A percentile compares a stretch with the other conserved stretches of the same genome.
These are phyloP conservation scores for Castor canadensis DNA, from an alignment of 2,113 vertebrate genomes.

Conservation along the genomic window DNA sequence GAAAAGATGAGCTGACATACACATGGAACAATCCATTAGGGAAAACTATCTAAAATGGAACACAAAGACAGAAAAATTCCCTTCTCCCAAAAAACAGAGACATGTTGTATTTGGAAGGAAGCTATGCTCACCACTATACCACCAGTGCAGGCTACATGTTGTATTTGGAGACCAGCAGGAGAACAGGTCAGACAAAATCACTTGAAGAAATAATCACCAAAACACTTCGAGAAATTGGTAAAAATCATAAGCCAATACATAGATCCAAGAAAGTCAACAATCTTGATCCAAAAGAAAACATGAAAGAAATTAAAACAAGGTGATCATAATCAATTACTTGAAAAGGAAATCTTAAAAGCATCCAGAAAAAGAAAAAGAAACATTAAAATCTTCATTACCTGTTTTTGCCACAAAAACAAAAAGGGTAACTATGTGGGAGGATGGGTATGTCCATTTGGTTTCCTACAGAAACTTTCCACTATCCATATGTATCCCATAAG, in stretches of 20 bases:
- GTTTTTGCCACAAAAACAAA: not conserved
- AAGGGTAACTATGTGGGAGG: not conserved
- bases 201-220: not conserved
- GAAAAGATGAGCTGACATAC: not conserved
- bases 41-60: constrained; percentile 1
- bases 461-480: not conserved
- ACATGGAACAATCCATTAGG: not conserved
- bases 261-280: constrained; percentile 20
- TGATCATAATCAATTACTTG: not conserved
- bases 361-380: not conserved
- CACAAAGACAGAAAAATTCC: not conserved
- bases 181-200: not conserved
- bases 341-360: constrained; percentile 26
- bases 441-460: not conserved
- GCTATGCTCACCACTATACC: no score
- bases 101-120: not conserved
- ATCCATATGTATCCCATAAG: not conserved
- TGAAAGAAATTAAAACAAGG: not conserved
- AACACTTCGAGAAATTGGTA: not conserved
- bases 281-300: not conserved
- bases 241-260: not conserved
- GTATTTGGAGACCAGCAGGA: not conserved
- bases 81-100: not conserved
- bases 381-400: not conserved
- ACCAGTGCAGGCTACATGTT: no score